Conservation (phyloP, 2,888 invertebrate genomes). For the Dioctria rufipes region DNA sequence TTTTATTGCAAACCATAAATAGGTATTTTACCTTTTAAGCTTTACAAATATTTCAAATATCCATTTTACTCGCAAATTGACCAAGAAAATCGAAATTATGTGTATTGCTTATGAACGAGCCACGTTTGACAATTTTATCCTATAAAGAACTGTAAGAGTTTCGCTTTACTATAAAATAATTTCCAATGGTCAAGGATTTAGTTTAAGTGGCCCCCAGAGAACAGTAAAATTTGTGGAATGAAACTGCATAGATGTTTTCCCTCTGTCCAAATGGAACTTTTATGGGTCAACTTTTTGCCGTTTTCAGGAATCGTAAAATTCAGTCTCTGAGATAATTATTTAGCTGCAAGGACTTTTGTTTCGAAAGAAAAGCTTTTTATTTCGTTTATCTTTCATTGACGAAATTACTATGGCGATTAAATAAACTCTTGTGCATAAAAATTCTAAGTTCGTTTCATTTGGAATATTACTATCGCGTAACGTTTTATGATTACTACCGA, state of each 20-base stretch:
- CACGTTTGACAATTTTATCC: too few relatives aligned
- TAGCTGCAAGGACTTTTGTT: slow-evolving; percentile 33
- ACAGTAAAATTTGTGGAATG: slow-evolving; percentile 26
- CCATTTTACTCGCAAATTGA: too few relatives aligned
- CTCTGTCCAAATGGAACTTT: slow-evolving; percentile 40
- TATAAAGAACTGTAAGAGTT: too few relatives aligned
- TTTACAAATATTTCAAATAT: too few relatives aligned
- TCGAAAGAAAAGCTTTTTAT: slow-evolving; percentile 43
- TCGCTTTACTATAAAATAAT: slow-evolving; percentile 22
- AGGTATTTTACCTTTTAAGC: too few relatives aligned
- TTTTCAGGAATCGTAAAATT: slow-evolving; percentile 28
- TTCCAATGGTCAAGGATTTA: slow-evolving; percentile 35
- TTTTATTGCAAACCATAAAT: too few relatives aligned
- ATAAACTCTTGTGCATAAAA: slow-evolving; percentile 15
- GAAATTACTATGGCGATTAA: slow-evolving; percentile 35
- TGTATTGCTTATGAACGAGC: too few relatives aligned
- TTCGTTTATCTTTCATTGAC: slow-evolving; percentile 36
- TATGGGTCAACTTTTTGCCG: slow-evolving; percentile 36
- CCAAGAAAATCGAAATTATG: too few relatives aligned
- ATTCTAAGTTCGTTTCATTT: slow-evolving; percentile 4
- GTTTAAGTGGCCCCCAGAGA: slow-evolving; percentile 29
- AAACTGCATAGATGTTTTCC: slow-evolving; percentile 34
- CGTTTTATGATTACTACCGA: slow-evolving; percentile 1
- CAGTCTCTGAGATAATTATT: slow-evolving; percentile 44
- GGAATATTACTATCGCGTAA: slow-evolving; percentile 25